Base-by-base conservation (phyloP, 2,797 vertebrate species). In the Hydrophis major region DNA sequence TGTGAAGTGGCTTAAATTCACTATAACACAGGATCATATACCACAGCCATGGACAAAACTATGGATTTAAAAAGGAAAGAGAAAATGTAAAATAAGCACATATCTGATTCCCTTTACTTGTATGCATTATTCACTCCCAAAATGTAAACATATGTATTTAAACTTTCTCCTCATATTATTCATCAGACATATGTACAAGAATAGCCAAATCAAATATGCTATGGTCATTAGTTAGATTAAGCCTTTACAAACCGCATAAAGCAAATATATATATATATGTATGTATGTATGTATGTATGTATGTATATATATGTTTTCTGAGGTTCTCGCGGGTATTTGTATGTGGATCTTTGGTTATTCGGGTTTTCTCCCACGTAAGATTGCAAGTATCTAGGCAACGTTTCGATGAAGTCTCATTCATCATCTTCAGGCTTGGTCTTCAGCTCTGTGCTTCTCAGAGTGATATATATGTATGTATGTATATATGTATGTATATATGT, bases 31-130 rank as follows among this genome's bases (percentile, higher is more conserved):
- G 47, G 5, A 32, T 61, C 92, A 89, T 0, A 0, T 14, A 91
- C 28, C 60, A 61, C 0, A 37, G 47, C 94, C 83, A 87, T 88
- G 66, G 18, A 88, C 32, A 16, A 94, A 93, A 89, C 83, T 27
- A 93, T 89, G 37, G 6, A 94, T 42, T 47, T 92, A 66, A 89
- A 89, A 88, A 90, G 55, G 20, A 83, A 61, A 25, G 92, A 63
- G 37, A 56, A 94, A 55, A 2, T 13, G 55, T 90, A 74, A 96
- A 94, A 61, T 87, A 13, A 89, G 50, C 4, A 59, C 7, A 57
- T 13, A 14, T 22, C 47, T 55, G 12, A 92, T 83, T 8, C 47
- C 12, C n/a, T 57, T 88, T 57, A 57, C 12, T 47, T 61, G 13
- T 61, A 61, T 89, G 25, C 60, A 28, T 61, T 89, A 14, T 89